Base-by-base conservation (phyloP, 2,797 vertebrate genomes). In the Eulemur albifrons region DNA sequence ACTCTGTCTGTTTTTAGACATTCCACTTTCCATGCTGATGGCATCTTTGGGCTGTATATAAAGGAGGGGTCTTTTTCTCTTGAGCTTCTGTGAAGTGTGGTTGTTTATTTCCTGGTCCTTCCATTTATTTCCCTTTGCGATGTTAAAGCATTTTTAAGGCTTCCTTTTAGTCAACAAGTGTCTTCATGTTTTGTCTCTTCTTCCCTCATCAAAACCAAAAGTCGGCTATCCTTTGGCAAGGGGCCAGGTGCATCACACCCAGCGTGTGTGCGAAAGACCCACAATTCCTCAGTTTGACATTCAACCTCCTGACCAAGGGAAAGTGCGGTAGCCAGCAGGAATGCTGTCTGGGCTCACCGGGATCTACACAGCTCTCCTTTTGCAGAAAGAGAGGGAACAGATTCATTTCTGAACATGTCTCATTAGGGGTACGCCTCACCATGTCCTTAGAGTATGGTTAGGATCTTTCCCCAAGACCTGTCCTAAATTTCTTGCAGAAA, bases 181-280 rank as follows among this genome's bases (percentile, higher is more conserved):
- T 25, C 80, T 96, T 96, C 57, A 35, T 10, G 9, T 40, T 94
- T 91, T 92, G 70, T 69, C 61, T 79, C 54, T 43, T 59, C n/a
- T 32, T 91, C 75, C 54, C 30, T 65, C 27, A 57, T 30, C 45
- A 79, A 94, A 85, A 48, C 70, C 50, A 52, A 59, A 88, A 83
- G n/a, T 65, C 30, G n/a, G 45, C 67, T 35, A 30, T 72, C 30
- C 45, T 88, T 75, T 76, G 61, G 69, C 80, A 80, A 93, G 17
- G 13, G 35, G 43, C 13, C 40, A 65, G 43, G 18, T 21, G 18
- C 1, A 23, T 48, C 61, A 25, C 50, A n/a, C 17, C 30, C 50
- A 59, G n/a, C 32, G 7, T n/a, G 32, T 65, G n/a, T 21, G 65
- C 76, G 43, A 81, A 85, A 52, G 48, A 82, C 14, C 48, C 45